These are phyloP conservation scores for Tenthredo amoena DNA, from an alignment of 2,888 invertebrate genomes.

Conservation along the genomic window DNA sequence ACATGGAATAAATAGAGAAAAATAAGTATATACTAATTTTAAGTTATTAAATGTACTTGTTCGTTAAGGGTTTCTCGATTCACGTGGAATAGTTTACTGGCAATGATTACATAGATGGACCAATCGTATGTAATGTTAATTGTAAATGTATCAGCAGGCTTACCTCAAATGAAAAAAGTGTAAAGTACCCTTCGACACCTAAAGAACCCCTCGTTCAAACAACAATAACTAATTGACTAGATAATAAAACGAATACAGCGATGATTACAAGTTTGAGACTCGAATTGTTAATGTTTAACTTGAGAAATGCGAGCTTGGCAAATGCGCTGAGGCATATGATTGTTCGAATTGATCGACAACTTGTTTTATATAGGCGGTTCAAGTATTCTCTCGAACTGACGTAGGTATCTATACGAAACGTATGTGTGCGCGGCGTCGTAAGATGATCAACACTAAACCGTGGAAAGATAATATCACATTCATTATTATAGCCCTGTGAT, in stretches of 20 bases:
- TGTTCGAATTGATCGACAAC: conserved; percentile 60
- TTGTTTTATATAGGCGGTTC: conserved; percentile 65
- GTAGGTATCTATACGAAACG: not conserved
- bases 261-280: not conserved
- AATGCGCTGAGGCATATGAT: conserved; percentile 65
- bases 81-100: not conserved
- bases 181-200: not conserved
- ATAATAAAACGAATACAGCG: not conserved
- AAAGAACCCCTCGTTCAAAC: not conserved
- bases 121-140: not conserved
- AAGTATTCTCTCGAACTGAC: not conserved
- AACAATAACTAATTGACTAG: not conserved
- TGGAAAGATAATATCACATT: not conserved
- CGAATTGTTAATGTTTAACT: not conserved
- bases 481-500: not conserved
- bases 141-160: not conserved
- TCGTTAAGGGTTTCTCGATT: not conserved
- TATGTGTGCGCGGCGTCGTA: not conserved
- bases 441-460: not conserved
- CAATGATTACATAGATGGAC: not conserved
- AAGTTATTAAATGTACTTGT: not conserved
- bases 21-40: not conserved
- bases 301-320: conserved; percentile 56
- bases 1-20: not conserved
- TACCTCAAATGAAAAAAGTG: not conserved